Evolutionary conservation across 2,888 invertebrate genomes (phyloP), one percentile per base, ranked within the genome.

Genomic region (Mycalesis mineus): DNA sequence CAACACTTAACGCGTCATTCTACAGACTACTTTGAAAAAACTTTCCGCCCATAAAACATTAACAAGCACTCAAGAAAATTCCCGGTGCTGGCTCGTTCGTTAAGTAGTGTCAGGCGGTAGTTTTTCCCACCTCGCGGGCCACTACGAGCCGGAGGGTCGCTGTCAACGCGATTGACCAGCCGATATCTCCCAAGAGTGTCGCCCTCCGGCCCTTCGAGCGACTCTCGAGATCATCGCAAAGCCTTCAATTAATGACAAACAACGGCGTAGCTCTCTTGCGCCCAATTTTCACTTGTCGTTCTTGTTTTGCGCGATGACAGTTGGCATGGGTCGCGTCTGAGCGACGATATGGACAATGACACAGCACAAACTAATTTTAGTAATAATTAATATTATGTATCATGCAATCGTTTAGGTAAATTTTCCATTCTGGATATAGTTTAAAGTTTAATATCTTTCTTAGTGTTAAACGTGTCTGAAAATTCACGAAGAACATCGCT

Each of bases 11-110:
- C 82, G 78, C 82, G 87, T 87, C 88, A 86, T 84, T 88, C 86
- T 77, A 82, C 79, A 77, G 83, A 82, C 82, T 84, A 84, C 80
- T 83, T 82, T 77, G 84, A 84, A 89, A 85, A 89, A 88, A 85
- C n/a, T n/a, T 88, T 85, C 82, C 85, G 79, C 87, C 88, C 84
- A 89, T 89, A 82, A 89, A 89, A 89, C 89, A 89, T 89, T 89
- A 89, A 88, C 88, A 85, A 85, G 88, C 88, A 89, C 88, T 89
- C 89, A 88, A 86, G 85, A 85, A 84, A 85, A 86, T 86, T 81
- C 86, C 83, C 84, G 82, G 80, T 74, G 74, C 77, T 82, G 81
- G 76, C 80, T 82, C 78, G 84, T 83, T 84, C 84, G 86, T 83
- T 88, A 89, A 88, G 88, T 88, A 88, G 81, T 86, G 86, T 83